These are phyloP conservation scores for Leptinotarsa rubiginosa DNA, from an alignment of 2,888 invertebrate species.

Conservation along the genomic window DNA sequence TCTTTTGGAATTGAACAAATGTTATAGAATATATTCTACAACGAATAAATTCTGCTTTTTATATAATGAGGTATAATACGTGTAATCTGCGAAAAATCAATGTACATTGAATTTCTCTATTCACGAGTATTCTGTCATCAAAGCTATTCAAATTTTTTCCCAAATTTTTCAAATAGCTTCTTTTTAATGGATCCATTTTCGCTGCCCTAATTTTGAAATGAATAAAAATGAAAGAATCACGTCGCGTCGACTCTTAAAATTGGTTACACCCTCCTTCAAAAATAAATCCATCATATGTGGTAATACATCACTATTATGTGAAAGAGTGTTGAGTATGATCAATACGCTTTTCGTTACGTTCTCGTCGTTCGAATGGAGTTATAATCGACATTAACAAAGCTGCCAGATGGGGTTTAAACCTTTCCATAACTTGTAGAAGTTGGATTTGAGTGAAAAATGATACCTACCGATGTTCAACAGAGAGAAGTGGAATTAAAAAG, in stretches of 20 bases:
- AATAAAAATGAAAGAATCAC: background rate
- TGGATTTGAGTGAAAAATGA: background rate
- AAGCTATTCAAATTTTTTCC: too few species aligned
- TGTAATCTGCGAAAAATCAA: too few species aligned
- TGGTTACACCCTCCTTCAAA: background rate
- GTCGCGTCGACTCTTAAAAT: background rate
- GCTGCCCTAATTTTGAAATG: background rate
- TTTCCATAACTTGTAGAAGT: background rate
- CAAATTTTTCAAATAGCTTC: too few species aligned
- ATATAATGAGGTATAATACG: too few species aligned
- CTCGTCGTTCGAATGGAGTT: background rate
- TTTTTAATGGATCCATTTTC: background rate
- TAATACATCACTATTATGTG: conserved; percentile 4
- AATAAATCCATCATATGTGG: conserved; percentile 3
- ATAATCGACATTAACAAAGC: conserved; percentile 3
- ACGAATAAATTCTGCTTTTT: too few species aligned
- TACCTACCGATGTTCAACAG: background rate
- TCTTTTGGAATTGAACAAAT: too few species aligned
- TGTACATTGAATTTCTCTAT: too few species aligned
- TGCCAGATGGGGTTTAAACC: background rate
- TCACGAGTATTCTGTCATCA: too few species aligned
- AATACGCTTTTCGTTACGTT: background rate
- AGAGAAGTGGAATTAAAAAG: background rate
- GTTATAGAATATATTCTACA: too few species aligned
- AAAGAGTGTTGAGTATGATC: conserved; percentile 7